phyloP scores from a whole-genome alignment of 2,113 vertebrate species.

The Octodon degus region DNA sequence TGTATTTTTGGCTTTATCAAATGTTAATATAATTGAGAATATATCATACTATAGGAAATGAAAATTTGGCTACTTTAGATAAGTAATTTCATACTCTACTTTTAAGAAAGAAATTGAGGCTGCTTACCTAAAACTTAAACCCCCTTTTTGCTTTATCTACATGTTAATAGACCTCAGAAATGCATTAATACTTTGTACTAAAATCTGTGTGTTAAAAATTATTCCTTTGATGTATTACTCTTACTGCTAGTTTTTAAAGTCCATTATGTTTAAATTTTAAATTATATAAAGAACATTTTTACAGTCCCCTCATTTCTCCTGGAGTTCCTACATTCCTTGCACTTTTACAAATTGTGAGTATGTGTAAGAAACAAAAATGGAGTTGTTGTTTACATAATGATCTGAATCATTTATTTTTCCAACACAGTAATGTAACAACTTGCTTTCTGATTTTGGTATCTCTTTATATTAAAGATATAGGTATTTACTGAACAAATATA shows the following conservation, averaged over 20 bases:
- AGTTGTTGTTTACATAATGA: not conserved
- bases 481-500: constrained; percentile 36
- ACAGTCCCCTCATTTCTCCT: not conserved
- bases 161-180: constrained; percentile 11
- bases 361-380: constrained; percentile 44
- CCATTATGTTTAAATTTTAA: constrained; percentile 36
- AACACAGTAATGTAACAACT: constrained; percentile 8
- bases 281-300: constrained; percentile 26
- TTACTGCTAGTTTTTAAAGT: constrained; percentile 5
- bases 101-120: not conserved
- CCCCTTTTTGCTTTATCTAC: not conserved
- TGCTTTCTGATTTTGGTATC: not conserved
- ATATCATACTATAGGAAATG: not conserved
- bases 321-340: not conserved
- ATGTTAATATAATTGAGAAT: not conserved
- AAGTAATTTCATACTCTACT: not conserved
- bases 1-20: not conserved
- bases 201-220: constrained; percentile 46
- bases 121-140: constrained; percentile 37
- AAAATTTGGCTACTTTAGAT: not conserved
- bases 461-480: not conserved
- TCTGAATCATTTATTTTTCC: not conserved
- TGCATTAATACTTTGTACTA: not conserved
- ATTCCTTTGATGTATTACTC: not conserved
- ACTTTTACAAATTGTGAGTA: not conserved